Evolutionary conservation across 2,797 vertebrate species (phyloP), one percentile per base, ranked within the genome.

Genomic region (Lepus oiostolus): DNA sequence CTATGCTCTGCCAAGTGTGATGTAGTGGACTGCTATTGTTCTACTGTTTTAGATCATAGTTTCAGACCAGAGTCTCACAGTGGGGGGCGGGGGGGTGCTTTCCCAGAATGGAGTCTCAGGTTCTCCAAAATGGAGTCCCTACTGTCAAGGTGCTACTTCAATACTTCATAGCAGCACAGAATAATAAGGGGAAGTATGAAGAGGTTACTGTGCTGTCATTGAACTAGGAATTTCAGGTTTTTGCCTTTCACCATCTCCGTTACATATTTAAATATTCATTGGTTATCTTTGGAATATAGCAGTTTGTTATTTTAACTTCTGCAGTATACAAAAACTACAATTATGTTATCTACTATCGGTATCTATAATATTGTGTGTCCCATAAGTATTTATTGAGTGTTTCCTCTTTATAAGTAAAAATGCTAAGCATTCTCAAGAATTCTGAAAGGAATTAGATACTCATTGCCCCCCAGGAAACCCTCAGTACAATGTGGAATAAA

Each of bases 341-440:
- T 65, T 65, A 47, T 42, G 65, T 7, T 70, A 26, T 85, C n/a
- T 85, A 67, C 0, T 50, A 10, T 65, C 70, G 35, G 3, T 76
- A 93, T 80, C 8, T 5, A 88, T 86, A 88, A 85, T 87, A 71
- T 38, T 85, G 30, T 88, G 4, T 92, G 13, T 32, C 79, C 28
- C n/a, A 76, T 84, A 88, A 93, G 88, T 86, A 92, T 62, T 92
- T 94, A 92, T 89, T 71, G 38, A 85, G 1, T 89, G 67, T 35
- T 4, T 72, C 83, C n/a, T 81, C 9, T 90, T 77, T 85, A 68
- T 88, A 92, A 96, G 47, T 90, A 60, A 96, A 71, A 92, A 80
- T 52, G 30, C 22, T 91, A 67, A 95, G 21, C 88, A 93, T 88
- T 90, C 26, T 76, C 67, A 95, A 95, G 62, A 54, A 60, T 79